Evolutionary conservation across 1,140 invertebrate species (phyloP).

Genomic region (Palaemon carinicauda): DNA sequence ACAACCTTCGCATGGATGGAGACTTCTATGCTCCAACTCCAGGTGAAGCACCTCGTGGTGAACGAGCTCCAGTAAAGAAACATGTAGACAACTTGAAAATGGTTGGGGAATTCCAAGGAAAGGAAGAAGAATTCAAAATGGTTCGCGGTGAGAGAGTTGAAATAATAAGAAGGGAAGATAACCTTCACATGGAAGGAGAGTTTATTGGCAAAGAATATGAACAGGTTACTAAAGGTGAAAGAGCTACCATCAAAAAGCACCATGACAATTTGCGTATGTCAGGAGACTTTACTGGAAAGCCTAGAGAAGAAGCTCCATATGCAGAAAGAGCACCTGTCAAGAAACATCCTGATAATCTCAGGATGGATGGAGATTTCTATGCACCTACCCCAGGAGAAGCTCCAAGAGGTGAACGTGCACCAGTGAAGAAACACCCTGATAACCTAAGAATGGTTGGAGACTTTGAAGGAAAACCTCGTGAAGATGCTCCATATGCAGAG

Average conservation of each 20-base stretch:
- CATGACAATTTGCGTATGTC: constrained; percentile 32
- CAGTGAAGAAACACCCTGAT: constrained; percentile 45
- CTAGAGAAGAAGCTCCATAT: constrained; percentile 39
- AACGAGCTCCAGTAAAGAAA: too few relatives aligned
- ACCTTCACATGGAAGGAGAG: too few relatives aligned
- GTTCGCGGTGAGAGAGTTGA: too few relatives aligned
- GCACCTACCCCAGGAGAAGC: constrained; percentile 27
- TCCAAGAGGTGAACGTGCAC: constrained; percentile 34
- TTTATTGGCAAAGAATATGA: too few relatives aligned
- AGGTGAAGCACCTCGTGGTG: too few relatives aligned
- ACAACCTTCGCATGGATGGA: too few relatives aligned
- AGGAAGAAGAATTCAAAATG: too few relatives aligned
- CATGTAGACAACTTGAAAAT: too few relatives aligned
- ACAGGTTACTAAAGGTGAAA: constrained; percentile 17
- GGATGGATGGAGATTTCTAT: constrained; percentile 48
- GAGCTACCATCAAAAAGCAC: constrained; percentile 39
- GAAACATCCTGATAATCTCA: constrained; percentile 42
- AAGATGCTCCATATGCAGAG: constrained; percentile 29
- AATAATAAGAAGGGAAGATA: too few relatives aligned
- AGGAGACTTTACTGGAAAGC: constrained; percentile 39
- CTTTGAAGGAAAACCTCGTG: constrained; percentile 28
- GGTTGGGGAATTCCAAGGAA: too few relatives aligned
- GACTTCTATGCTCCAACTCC: too few relatives aligned
- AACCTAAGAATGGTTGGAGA: constrained; percentile 33
- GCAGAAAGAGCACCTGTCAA: constrained; percentile 29